Evolutionary conservation across 2,113 vertebrate species (phyloP), one percentile per base, ranked within the genome.

Genomic region (Chunga burmeisteri): DNA sequence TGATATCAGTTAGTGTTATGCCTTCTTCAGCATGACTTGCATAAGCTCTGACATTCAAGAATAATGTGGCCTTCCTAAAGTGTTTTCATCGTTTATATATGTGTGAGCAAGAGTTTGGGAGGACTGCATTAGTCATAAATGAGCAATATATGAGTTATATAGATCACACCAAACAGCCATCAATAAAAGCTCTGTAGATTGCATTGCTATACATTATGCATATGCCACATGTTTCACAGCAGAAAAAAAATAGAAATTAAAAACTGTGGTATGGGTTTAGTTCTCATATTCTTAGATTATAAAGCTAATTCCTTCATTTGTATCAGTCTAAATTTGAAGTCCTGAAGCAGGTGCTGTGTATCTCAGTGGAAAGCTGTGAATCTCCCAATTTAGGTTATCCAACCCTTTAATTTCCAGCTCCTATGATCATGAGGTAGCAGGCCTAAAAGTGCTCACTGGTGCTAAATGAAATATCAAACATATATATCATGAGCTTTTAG

Each of bases 41-140:
- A 86, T 52, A 91, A 95, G 58, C 58, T 88, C 80, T 96, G 94
- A 92, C 93, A 96, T 94, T 94, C 73, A 90, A 49, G 71, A 89
- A 68, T 87, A 82, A 95, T 36, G 78, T 87, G 86, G 66, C 78
- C 71, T 75, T 94, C 74, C 74, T 85, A 36, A 90, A 95, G 61
- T 75, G 16, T 93, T 93, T 92, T 82, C 53, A 47, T 88, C 66
- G 73, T 77, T 83, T 93, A 55, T 81, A 3, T 91, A 59, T 68
- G 36, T 95, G 74, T 90, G 82, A 96, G 74, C 71, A 73, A 82
- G 86, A 78, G 58, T 94, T 96, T 70, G 88, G 92, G 85, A 96
- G 82, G 79, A 67, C 71, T 90, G 88, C 62, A 80, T 96, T 94
- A 92, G 75, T 94, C 94, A 96, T 62, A 94, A 94, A 80, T 96